phyloP scores from a whole-genome alignment of 2,797 vertebrate genomes.

The Gymnoscopelus microlampas region DNA sequence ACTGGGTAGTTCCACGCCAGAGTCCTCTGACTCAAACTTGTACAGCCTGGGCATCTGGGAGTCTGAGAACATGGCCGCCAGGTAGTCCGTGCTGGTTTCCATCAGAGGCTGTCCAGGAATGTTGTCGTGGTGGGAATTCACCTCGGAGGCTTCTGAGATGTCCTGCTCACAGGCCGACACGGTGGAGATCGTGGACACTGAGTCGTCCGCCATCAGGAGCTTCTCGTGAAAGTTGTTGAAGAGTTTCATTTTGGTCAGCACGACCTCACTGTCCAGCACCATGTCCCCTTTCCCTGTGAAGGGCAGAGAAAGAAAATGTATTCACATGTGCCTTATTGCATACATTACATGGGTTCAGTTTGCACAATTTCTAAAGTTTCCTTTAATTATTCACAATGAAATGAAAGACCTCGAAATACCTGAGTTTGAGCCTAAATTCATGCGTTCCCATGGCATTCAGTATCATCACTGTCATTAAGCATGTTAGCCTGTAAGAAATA shows the following conservation, averaged over 20 bases:
- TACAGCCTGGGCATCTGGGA: slow-evolving; percentile 79
- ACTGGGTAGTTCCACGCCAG: slow-evolving; percentile 87
- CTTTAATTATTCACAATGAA: slow-evolving; percentile 26
- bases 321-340: not conserved
- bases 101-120: slow-evolving; percentile 26
- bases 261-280: slow-evolving; percentile 81
- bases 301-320: slow-evolving; percentile 28
- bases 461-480: slow-evolving; percentile 2
- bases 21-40: slow-evolving; percentile 91
- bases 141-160: slow-evolving; percentile 35
- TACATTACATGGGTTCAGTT: slow-evolving; percentile 7
- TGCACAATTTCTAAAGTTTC: slow-evolving; percentile 6
- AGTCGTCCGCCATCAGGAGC: slow-evolving; percentile 56
- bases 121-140: slow-evolving; percentile 37
- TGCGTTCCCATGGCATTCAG: slow-evolving; percentile 12
- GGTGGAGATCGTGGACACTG: slow-evolving; percentile 61
- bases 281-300: slow-evolving; percentile 81
- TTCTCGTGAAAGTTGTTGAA: slow-evolving; percentile 76
- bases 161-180: slow-evolving; percentile 58
- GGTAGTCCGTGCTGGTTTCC: slow-evolving; percentile 64
- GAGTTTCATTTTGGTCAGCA: slow-evolving; percentile 89
- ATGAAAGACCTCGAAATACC: slow-evolving; percentile 47
- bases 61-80: slow-evolving; percentile 75
- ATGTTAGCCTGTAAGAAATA: not conserved
- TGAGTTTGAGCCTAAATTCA: slow-evolving; percentile 29